These are phyloP conservation scores for Coregonus sp. DNA, from an alignment of 2,797 vertebrate species.

Conservation along the genomic window DNA sequence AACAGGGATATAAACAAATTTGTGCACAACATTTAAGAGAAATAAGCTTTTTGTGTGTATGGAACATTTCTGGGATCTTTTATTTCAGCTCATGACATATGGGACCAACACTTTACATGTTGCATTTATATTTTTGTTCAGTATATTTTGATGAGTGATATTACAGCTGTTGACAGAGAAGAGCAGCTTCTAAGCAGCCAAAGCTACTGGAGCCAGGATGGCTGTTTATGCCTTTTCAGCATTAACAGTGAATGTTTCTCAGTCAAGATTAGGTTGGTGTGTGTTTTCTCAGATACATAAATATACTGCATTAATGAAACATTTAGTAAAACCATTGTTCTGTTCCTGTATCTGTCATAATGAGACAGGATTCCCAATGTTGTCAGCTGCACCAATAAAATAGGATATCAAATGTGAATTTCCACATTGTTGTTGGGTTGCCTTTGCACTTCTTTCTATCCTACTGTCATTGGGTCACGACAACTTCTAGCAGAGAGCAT, in stretches of 20 bases:
- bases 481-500: neutral
- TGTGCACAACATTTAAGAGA: too few species aligned
- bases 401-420: neutral
- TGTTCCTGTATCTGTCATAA: neutral
- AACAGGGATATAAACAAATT: too few species aligned
- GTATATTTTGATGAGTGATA: constrained; percentile 45
- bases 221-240: constrained; percentile 52
- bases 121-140: too few species aligned
- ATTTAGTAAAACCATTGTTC: neutral
- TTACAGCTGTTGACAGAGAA: constrained; percentile 66
- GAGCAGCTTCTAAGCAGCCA: constrained; percentile 66
- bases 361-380: neutral
- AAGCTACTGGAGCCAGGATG: constrained; percentile 54
- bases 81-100: too few species aligned
- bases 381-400: neutral
- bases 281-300: neutral
- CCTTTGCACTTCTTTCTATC: neutral
- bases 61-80: too few species aligned
- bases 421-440: neutral
- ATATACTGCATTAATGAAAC: neutral
- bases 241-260: neutral
- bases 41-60: too few species aligned
- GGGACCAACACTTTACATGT: too few species aligned
- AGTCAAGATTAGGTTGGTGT: neutral
- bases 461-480: neutral